These are phyloP conservation scores for Phyllostomus discolor DNA, from an alignment of 2,113 vertebrate genomes.

Conservation along the genomic window DNA sequence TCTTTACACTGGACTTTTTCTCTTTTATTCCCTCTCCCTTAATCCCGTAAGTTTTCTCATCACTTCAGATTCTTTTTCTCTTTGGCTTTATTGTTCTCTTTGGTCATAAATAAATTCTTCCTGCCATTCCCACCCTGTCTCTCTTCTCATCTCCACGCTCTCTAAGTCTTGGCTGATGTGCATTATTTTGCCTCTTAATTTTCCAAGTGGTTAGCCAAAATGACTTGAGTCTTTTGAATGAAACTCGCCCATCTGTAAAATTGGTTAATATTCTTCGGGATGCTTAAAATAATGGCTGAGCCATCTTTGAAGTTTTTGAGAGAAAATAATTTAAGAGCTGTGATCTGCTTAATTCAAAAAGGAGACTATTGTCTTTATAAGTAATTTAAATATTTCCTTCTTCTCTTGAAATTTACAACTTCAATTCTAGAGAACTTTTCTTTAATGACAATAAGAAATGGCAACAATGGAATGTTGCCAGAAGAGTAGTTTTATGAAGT, in stretches of 20 bases:
- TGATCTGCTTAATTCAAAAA: neutral
- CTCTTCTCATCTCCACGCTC: neutral
- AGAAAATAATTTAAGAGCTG: neutral
- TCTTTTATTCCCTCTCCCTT: neutral
- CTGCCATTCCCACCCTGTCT: neutral
- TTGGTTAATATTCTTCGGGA: neutral
- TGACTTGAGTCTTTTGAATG: neutral
- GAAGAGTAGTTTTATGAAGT: neutral
- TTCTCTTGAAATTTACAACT: neutral
- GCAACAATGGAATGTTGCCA: neutral
- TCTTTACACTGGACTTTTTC: neutral
- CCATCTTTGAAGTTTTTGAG: neutral
- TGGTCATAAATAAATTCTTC: neutral
- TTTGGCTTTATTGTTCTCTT: neutral
- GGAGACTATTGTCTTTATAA: neutral
- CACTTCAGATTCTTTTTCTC: neutral
- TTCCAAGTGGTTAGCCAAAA: neutral
- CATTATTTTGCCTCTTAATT: neutral
- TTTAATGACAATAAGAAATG: neutral
- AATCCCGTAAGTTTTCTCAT: neutral
- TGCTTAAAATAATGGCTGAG: neutral
- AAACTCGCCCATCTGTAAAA: neutral
- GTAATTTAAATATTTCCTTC: neutral
- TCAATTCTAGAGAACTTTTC: slow-evolving; percentile 5
- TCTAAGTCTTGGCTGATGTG: neutral